phyloP scores from a whole-genome alignment of 2,888 invertebrate genomes.

The Pharmacophagus antenor region DNA sequence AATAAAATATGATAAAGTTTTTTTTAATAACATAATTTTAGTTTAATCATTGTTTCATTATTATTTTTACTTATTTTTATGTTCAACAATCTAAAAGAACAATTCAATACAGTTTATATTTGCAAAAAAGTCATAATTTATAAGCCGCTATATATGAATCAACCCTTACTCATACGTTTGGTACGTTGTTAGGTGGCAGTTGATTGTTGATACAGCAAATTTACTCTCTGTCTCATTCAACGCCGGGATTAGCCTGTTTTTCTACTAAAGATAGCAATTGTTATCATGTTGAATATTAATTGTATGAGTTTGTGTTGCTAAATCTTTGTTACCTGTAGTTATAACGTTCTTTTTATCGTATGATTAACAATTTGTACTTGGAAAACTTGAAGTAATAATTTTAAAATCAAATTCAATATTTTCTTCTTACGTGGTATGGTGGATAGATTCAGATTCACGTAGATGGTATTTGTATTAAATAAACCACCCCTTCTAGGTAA shows the following conservation, averaged over 20 bases:
- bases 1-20: too few species aligned
- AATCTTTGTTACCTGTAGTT: constrained; percentile 40
- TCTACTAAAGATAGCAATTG: constrained; percentile 67
- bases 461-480: too few species aligned
- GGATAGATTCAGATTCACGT: too few species aligned
- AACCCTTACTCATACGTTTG: constrained; percentile 56
- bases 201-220: constrained; percentile 76
- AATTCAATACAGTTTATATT: background rate
- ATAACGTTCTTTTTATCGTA: constrained; percentile 28
- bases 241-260: constrained; percentile 74
- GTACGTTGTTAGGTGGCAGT: constrained; percentile 65
- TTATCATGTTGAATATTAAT: constrained; percentile 64
- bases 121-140: background rate
- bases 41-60: too few species aligned
- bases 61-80: too few species aligned
- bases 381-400: background rate
- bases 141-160: constrained; percentile 36
- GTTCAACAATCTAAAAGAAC: too few species aligned
- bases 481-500: too few species aligned
- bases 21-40: too few species aligned
- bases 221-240: constrained; percentile 69
- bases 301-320: constrained; percentile 55
- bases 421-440: too few species aligned
- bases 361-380: constrained; percentile 29
- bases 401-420: background rate